A percentile compares a stretch with the other conserved stretches of the same genome.
Evolutionary conservation across 2,888 invertebrate species (phyloP).

Genomic region (Melanargia galathea): DNA sequence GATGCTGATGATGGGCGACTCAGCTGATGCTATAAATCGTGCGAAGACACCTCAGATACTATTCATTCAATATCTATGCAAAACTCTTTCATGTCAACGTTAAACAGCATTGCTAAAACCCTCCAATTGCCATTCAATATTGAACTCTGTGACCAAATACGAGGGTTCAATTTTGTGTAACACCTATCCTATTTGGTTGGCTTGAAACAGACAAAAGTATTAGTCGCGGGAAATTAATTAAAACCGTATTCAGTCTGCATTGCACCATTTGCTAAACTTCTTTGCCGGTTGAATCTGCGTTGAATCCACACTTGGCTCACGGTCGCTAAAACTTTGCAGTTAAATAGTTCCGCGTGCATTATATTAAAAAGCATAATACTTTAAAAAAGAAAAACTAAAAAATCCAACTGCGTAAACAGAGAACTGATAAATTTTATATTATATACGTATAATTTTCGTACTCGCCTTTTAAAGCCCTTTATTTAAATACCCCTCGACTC

Average conservation of each 20-base stretch:
- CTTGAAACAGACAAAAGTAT: conserved; percentile 36
- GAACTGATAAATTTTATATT: no score
- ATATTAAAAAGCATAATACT: no score
- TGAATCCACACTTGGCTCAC: conserved; percentile 32
- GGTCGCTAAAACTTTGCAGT: conserved; percentile 19
- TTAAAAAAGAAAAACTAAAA: no score
- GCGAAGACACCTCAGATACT: neutral
- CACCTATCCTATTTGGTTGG: conserved; percentile 21
- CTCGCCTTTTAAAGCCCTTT: no score
- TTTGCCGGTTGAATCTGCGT: conserved; percentile 27
- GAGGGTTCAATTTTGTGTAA: neutral
- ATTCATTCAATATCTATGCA: neutral
- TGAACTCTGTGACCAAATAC: neutral
- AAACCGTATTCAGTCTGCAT: conserved; percentile 37
- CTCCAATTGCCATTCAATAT: neutral
- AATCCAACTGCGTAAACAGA: no score
- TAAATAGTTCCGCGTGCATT: neutral
- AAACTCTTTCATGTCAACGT: conserved; percentile 9
- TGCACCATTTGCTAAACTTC: conserved; percentile 33
- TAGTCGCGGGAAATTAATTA: conserved; percentile 40
- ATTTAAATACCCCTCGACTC: no score
- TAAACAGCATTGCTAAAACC: neutral
- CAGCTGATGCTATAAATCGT: no score
- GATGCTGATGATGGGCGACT: no score
- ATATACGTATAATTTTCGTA: no score